A percentile compares a stretch with the other conserved stretches of the same genome.
These are phyloP conservation scores for Phymorhynchus buccinoides DNA, from an alignment of 1,140 invertebrate species.

Conservation along the genomic window DNA sequence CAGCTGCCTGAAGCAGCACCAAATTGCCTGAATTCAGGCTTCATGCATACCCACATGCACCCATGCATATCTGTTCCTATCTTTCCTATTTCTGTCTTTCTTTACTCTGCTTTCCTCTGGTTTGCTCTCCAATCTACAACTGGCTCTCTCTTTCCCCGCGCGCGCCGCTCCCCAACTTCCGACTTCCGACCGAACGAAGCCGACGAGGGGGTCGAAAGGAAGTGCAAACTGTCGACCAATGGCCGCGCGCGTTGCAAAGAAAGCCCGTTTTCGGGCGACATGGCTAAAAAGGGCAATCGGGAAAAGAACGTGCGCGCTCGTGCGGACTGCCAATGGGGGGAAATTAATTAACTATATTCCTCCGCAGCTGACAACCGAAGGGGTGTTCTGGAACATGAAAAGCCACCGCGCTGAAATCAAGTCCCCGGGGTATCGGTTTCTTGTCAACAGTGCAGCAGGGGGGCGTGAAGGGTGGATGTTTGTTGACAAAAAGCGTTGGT, in stretches of 20 bases:
- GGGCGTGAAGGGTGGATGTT: no score
- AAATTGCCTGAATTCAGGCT: no score
- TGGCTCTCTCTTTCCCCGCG: neutral
- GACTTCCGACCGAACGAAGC: neutral
- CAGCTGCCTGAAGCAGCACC: no score
- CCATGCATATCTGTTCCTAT: neutral
- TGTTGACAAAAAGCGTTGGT: no score
- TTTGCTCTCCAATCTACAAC: neutral
- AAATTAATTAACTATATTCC: neutral
- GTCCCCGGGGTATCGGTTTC: no score
- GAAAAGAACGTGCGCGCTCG: neutral
- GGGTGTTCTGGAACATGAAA: no score
- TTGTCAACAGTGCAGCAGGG: no score
- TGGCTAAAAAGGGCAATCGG: neutral
- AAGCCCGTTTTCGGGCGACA: neutral
- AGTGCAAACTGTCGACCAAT: neutral
- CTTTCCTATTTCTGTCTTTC: neutral
- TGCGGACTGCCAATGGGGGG: conserved; percentile 1
- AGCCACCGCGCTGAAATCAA: no score
- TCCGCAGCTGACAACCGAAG: neutral
- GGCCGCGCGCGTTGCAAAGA: neutral
- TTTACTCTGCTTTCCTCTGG: neutral
- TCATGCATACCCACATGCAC: no score
- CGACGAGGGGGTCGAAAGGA: neutral
- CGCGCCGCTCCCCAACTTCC: no score